These are phyloP conservation scores for Sciurus vulgaris DNA, from an alignment of 2,797 vertebrate species.

Conservation along the genomic window DNA sequence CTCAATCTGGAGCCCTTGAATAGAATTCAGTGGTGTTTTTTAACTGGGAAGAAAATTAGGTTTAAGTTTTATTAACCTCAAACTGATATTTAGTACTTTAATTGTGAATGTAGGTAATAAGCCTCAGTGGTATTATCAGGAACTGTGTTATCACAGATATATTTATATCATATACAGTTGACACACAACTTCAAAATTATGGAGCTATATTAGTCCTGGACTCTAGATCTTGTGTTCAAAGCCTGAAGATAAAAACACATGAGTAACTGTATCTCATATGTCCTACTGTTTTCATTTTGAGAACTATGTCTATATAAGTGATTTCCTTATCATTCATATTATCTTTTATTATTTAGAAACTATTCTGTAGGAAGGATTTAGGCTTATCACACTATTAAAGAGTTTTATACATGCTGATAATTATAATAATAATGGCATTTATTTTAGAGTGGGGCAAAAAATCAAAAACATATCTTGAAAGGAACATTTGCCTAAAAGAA, in stretches of 20 bases:
- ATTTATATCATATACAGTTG: neutral
- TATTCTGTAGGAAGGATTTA: neutral
- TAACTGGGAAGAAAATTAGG: neutral
- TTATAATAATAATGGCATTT: neutral
- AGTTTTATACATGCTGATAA: neutral
- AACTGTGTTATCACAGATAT: neutral
- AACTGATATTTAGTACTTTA: neutral
- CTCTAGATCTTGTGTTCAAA: neutral
- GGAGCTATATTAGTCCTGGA: neutral
- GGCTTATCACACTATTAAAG: neutral
- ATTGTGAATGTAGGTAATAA: neutral
- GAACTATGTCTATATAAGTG: neutral
- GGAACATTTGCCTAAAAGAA: neutral
- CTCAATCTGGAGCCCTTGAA: neutral
- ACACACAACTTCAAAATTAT: neutral
- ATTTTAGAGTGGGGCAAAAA: slow-evolving; percentile 19
- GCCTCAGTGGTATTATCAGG: neutral
- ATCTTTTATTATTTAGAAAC: slow-evolving; percentile 14
- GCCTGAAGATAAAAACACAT: neutral
- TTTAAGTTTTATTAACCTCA: neutral
- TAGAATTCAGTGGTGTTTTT: neutral
- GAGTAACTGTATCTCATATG: neutral
- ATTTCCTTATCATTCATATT: slow-evolving; percentile 3
- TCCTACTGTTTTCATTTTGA: neutral
- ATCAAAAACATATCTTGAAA: neutral